phyloP scores from a whole-genome alignment of 2,113 vertebrate genomes.

The Strigops habroptila region DNA sequence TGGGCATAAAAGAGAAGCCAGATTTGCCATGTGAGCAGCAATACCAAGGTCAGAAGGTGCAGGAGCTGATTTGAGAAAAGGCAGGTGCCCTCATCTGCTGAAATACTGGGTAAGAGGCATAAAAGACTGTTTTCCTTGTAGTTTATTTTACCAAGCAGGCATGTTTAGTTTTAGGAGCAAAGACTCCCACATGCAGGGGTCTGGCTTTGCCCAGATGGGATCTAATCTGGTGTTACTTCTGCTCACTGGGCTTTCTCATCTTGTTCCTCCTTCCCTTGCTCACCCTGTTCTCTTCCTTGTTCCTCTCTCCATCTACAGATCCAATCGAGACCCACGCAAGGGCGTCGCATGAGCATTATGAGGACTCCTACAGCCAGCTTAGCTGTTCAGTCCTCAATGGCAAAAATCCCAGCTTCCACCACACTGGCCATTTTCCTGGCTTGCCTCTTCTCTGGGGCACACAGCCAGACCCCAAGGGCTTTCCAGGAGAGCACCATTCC shows the following conservation, averaged over 20 bases:
- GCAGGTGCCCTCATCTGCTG: neutral
- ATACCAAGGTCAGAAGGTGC: neutral
- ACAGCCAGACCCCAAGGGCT: neutral
- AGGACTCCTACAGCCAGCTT: neutral
- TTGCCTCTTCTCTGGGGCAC: neutral
- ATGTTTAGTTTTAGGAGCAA: neutral
- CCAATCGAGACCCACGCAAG: neutral
- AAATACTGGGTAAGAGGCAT: fast-evolving
- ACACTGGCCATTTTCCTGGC: neutral
- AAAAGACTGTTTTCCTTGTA: neutral
- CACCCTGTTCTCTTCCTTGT: neutral
- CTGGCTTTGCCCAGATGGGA: neutral
- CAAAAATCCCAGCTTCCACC: neutral
- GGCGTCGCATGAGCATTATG: fast-evolving
- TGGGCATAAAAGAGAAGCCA: neutral
- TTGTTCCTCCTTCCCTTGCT: neutral
- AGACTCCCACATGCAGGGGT: neutral
- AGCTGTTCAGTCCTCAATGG: fast-evolving
- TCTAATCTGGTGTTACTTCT: fast-evolving
- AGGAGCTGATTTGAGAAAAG: too few relatives aligned
- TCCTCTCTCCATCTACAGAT: neutral
- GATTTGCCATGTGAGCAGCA: neutral
- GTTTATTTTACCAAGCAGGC: neutral
- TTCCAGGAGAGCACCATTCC: neutral
- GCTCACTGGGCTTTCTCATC: neutral